Evolutionary conservation across 2,113 vertebrate species (phyloP), one percentile per base, ranked within the genome.

Genomic region (Pseudolaguvia tuberculata): DNA sequence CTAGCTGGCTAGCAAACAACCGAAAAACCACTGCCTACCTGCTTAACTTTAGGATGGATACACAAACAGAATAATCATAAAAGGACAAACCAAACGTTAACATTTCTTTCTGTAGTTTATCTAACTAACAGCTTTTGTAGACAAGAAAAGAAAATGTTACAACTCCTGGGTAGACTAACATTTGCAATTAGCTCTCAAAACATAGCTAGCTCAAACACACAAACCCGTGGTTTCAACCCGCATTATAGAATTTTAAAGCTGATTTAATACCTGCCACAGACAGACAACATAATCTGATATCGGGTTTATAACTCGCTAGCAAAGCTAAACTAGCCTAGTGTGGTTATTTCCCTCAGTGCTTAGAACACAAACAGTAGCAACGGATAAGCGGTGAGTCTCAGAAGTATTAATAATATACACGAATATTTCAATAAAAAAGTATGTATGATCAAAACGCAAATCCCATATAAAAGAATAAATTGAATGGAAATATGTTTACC

Each of bases 401-500:
- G n/a, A 39, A 50, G 23, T 1, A 31, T 3, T 25, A 2, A 52
- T 12, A 11, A n/a, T 13, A 6, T 11, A 57, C 7, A 39, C 39
- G 14, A 63, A 48, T 23, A 66, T 47, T 5, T 13, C 2, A 48
- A 11, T 48, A 17, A n/a, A n/a, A 14, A 1, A 8, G 15, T 14
- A 45, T 47, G 0, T 27, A 50, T 4, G 4, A 8, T 11, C 10
- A 11, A 0, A 15, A 58, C 2, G 20, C 47, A 12, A n/a, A 14
- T 21, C 31, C 1, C 2, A 1, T 17, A 8, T 47, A 4, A 23
- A 76, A 51, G 31, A 48, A n/a, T n/a, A n/a, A n/a, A n/a, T 20
- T 31, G 0, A 15, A 25, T 51, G 3, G 35, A 3, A 25, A 25
- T 68, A 5, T 0, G 18, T 7, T 67, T 91, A 92, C 91, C 91